Conservation (phyloP, 2,888 invertebrate genomes). For the Mamestra brassicae region DNA sequence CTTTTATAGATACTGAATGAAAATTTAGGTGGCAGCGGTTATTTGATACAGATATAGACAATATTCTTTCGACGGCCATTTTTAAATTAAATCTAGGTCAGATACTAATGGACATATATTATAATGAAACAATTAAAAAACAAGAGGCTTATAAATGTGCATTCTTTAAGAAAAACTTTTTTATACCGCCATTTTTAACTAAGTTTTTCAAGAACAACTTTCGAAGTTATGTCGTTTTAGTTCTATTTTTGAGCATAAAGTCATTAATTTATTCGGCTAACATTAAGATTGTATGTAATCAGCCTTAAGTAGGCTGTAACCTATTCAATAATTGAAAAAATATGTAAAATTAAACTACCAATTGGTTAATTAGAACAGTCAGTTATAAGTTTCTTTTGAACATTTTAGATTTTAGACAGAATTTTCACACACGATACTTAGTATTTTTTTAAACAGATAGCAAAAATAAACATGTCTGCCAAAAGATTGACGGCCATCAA, state of each 20-base stretch:
- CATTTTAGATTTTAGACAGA: neutral
- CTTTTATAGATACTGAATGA: no score
- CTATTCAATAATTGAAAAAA: constrained; percentile 21
- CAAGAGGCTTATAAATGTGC: neutral
- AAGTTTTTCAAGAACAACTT: constrained; percentile 29
- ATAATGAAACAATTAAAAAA: neutral
- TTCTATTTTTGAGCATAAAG: constrained; percentile 28
- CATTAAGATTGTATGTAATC: constrained; percentile 38
- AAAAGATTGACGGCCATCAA: constrained; percentile 26
- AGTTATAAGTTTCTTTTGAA: neutral
- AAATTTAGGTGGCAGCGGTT: no score
- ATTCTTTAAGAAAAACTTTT: neutral
- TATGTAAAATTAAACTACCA: constrained; percentile 16
- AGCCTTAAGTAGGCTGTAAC: constrained; percentile 11
- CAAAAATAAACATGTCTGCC: constrained; percentile 25
- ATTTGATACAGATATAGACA: no score
- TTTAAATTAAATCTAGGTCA: neutral
- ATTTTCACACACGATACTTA: constrained; percentile 2
- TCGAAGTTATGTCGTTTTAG: constrained; percentile 41
- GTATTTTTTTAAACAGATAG: constrained; percentile 15
- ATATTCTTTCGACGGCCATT: neutral
- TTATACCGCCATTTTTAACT: constrained; percentile 9
- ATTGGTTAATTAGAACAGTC: neutral
- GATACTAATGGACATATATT: neutral
- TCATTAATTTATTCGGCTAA: constrained; percentile 25